Evolutionary conservation across 2,113 vertebrate genomes (phyloP).

Genomic region (Melanerpes formicivorus): DNA sequence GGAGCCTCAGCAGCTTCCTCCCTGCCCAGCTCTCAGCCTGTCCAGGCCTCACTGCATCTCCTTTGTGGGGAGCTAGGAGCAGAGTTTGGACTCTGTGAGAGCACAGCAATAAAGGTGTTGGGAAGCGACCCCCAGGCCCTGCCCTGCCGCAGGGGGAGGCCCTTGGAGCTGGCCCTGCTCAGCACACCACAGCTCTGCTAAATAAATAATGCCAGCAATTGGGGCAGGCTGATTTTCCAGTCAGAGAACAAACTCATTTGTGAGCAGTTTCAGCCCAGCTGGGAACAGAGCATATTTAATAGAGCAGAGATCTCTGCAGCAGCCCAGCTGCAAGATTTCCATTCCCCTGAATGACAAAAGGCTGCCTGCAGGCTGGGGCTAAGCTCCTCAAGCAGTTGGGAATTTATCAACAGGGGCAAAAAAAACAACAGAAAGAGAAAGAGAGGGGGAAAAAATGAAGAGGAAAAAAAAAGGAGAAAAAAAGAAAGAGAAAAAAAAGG

Average conservation of each 20-base stretch:
- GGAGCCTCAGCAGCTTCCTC: no score
- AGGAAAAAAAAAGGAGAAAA: no score
- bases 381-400: conserved; percentile 20
- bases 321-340: conserved; percentile 39
- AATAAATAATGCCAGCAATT: conserved; percentile 51
- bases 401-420: conserved; percentile 26
- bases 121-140: neutral
- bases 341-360: conserved; percentile 38
- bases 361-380: conserved; percentile 1
- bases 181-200: conserved; percentile 1
- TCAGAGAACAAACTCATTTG: conserved; percentile 56
- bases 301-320: conserved; percentile 55
- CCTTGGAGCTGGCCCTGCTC: neutral
- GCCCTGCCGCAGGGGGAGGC: neutral
- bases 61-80: neutral
- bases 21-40: no score
- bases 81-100: neutral
- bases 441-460: neutral
- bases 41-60: no score
- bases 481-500: no score
- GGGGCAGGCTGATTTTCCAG: conserved; percentile 45
- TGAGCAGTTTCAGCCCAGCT: conserved; percentile 44
- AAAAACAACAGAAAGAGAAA: neutral
- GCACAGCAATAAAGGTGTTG: neutral
- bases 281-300: conserved; percentile 62